Conservation (phyloP, 2,113 vertebrate genomes). For the Siphamia tubifer region DNA sequence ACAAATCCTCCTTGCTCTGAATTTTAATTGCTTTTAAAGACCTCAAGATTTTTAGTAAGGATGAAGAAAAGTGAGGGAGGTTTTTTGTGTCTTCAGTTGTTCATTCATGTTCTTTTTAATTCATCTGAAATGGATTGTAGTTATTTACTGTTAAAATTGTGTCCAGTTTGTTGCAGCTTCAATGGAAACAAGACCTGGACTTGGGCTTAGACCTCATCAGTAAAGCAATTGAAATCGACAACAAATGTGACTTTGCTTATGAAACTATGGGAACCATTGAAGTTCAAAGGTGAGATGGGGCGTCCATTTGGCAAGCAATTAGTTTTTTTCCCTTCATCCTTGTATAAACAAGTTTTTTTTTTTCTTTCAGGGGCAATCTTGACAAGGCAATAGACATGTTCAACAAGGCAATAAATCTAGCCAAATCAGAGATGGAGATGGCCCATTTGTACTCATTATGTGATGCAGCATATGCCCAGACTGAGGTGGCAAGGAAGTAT, state of each 20-base stretch:
- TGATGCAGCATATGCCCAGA: constrained; percentile 97
- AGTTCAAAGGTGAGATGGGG: constrained; percentile 90
- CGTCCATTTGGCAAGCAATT: fast-evolving
- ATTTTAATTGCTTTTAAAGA: too few species aligned
- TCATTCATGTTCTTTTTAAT: too few species aligned
- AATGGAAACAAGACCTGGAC: constrained; percentile 98
- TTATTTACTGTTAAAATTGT: background rate
- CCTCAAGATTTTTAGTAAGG: too few species aligned
- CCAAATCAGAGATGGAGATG: constrained; percentile 99
- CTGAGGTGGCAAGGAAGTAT: constrained; percentile 97
- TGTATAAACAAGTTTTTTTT: background rate
- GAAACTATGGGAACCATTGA: constrained; percentile 99
- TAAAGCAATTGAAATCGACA: constrained; percentile 99
- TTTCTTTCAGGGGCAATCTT: constrained; percentile 91
- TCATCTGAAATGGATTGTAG: too few species aligned
- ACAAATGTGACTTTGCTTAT: constrained; percentile 99
- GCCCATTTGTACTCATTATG: constrained; percentile 97
- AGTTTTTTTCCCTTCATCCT: background rate
- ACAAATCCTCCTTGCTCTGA: too few species aligned
- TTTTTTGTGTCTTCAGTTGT: too few species aligned
- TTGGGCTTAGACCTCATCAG: constrained; percentile 96
- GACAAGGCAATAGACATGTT: constrained; percentile 99
- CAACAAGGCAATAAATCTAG: constrained; percentile 98
- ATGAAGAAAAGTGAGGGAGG: too few species aligned
- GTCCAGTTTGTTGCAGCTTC: constrained; percentile 95